Evolutionary conservation across 1,140 invertebrate species (phyloP), one percentile per base, ranked within the genome.

Genomic region (Bathynomus jamesi): DNA sequence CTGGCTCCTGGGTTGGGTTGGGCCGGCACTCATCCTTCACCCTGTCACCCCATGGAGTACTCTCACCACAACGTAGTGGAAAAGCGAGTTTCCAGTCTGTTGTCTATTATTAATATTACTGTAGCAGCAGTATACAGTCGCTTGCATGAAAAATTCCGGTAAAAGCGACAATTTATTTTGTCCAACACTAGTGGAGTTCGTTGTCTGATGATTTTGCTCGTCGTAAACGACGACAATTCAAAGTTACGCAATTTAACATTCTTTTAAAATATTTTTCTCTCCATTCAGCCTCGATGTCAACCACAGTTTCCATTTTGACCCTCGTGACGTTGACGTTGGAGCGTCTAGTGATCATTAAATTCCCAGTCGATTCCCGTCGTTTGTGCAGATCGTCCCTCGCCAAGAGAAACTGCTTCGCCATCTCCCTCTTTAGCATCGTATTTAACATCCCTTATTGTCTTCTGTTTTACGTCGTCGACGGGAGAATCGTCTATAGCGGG

Each of bases 361-460:
- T 31, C 24, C 67, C 65, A 11, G 21, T 71, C 11, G 68, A 24
- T 32, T 60, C 61, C 27, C 25, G 71, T 3, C n/a, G 30, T 13
- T 64, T 61, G 24, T 31, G 69, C 53, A 70, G 53, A 7, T n/a
- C 30, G 17, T 32, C 32, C 27, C 32, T 28, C 25, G 72, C 72
- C 4, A 40, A 40, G n/a, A 69, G 60, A 21, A 28, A 29, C 7
- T 62, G 72, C 60, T n/a, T 29, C 21, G 24, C 31, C 32, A 63
- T 73, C 40, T 11, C 53, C 25, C 25, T 71, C n/a, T 65, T 73
- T 61, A 70, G 67, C 69, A 5, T 73, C 32, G 40, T 62, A 7
- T 73, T 73, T 61, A 73, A 73, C 69, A 31, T 72, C 21, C 72
- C 72, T 28, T 73, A 73, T 31, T 73, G 62, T 67, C 68, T 62